Conservation (phyloP, 2,888 invertebrate species). For the Cryptops parisi region DNA sequence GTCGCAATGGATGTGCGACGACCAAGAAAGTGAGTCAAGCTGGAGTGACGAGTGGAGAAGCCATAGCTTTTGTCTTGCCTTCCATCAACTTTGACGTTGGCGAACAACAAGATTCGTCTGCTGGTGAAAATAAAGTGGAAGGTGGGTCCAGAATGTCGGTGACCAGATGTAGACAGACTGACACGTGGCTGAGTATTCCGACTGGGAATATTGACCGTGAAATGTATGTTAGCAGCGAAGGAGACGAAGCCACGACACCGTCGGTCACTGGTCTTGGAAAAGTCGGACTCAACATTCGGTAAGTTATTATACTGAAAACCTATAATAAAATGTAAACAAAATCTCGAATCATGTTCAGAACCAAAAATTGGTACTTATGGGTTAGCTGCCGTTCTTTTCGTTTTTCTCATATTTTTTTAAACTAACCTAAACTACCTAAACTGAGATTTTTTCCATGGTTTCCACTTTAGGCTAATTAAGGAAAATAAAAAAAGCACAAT, state of each 20-base stretch:
- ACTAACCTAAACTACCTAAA: too few species aligned
- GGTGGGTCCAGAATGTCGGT: background rate
- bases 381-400: too few species aligned
- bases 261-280: slow-evolving; percentile 11
- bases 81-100: slow-evolving; percentile 7
- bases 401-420: too few species aligned
- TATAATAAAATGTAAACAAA: too few species aligned
- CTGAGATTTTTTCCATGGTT: too few species aligned
- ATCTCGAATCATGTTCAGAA: too few species aligned
- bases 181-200: background rate
- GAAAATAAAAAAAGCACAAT: too few species aligned
- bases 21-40: slow-evolving; percentile 10
- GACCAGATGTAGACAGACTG: background rate
- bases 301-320: background rate
- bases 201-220: slow-evolving; percentile 5
- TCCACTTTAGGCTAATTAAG: too few species aligned
- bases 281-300: slow-evolving; percentile 7
- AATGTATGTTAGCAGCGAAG: slow-evolving; percentile 13
- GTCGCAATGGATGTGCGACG: background rate
- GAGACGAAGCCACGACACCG: slow-evolving; percentile 10
- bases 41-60: slow-evolving; percentile 2
- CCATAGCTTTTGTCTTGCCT: slow-evolving; percentile 6
- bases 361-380: too few species aligned
- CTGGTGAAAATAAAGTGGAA: background rate
- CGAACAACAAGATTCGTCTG: slow-evolving; percentile 5